Conservation (phyloP, 2,113 vertebrate species). For the Lampris incognitus region DNA sequence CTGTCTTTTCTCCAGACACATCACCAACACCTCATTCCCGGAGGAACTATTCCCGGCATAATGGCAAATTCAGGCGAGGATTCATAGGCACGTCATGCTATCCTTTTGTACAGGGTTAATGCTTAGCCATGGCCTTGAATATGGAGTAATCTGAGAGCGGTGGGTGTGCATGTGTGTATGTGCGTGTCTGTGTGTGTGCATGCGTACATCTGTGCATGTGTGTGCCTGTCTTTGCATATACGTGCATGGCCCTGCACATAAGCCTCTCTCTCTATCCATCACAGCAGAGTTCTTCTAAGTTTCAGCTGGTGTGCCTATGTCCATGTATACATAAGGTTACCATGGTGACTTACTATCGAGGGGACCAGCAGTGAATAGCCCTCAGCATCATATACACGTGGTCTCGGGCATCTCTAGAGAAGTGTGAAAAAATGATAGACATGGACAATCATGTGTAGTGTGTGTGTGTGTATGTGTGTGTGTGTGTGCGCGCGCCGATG, state of each 20-base stretch:
- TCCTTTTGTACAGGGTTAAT: slow-evolving; percentile 12
- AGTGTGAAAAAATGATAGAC: not conserved
- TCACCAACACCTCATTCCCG: slow-evolving; percentile 39
- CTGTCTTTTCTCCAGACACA: slow-evolving; percentile 35
- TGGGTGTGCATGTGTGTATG: not conserved
- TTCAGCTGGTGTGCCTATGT: not conserved
- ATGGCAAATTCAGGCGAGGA: slow-evolving; percentile 44
- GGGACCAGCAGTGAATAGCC: not conserved
- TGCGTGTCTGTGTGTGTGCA: slow-evolving; percentile 13
- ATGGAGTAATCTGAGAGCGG: slow-evolving; percentile 43
- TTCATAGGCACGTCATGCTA: slow-evolving; percentile 9
- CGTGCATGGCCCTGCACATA: not conserved
- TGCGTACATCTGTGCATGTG: not conserved
- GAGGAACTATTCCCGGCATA: slow-evolving; percentile 40
- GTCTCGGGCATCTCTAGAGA: not conserved
- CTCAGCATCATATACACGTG: not conserved
- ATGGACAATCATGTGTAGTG: not conserved
- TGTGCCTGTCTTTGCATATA: not conserved
- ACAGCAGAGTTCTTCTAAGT: too few relatives aligned
- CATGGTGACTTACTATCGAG: not conserved
- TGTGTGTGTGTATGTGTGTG: not conserved
- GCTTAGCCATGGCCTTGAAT: slow-evolving; percentile 52
- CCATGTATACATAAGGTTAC: not conserved
- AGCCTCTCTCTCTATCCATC: too few relatives aligned
- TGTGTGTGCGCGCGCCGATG: not conserved